phyloP scores from a whole-genome alignment of 1,140 invertebrate genomes.

The Bombus superbus region DNA sequence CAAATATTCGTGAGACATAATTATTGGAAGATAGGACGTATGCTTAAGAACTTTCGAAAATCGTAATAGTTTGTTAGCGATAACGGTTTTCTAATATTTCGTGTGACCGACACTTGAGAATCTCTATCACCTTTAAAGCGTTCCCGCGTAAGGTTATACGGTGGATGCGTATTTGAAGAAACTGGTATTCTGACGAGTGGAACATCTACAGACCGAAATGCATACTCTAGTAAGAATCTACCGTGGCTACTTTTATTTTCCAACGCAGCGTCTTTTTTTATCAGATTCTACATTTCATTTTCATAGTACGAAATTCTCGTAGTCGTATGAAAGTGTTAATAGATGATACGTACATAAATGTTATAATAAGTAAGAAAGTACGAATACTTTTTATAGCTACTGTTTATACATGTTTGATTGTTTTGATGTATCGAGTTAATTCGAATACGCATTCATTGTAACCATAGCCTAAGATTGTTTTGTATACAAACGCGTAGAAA shows the following conservation, averaged over 20 bases:
- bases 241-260: neutral
- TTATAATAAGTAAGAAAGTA: no score
- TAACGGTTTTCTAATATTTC: slow-evolving; percentile 43
- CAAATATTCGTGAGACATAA: neutral
- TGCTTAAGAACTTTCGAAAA: slow-evolving; percentile 19
- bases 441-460: neutral
- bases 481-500: neutral
- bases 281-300: neutral
- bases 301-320: neutral
- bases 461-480: neutral
- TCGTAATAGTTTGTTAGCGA: slow-evolving; percentile 1
- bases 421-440: no score
- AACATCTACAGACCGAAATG: neutral
- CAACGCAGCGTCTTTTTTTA: neutral
- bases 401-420: no score
- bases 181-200: neutral
- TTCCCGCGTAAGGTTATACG: slow-evolving; percentile 20
- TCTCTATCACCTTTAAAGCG: slow-evolving; percentile 19
- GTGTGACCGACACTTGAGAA: slow-evolving; percentile 22
- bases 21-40: neutral
- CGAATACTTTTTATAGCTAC: no score
- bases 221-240: neutral
- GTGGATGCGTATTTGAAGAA: neutral
- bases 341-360: no score
- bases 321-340: neutral